phyloP scores from a whole-genome alignment of 2,888 invertebrate species.

The Trachelus iudaicus region DNA sequence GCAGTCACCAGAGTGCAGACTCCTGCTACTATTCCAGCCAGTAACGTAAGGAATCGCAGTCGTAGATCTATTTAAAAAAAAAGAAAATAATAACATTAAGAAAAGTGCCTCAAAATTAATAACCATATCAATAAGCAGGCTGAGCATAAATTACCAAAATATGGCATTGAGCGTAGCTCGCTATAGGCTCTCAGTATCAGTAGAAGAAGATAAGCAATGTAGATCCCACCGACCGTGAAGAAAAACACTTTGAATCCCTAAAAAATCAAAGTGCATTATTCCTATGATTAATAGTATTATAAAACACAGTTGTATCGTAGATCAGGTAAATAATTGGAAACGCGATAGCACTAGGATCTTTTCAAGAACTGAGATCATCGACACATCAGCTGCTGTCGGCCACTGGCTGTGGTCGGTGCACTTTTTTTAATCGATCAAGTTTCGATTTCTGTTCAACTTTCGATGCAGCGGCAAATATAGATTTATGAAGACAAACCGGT shows the following conservation, averaged over 20 bases:
- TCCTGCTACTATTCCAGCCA: slow-evolving; percentile 83
- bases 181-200: slow-evolving; percentile 91
- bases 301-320: background rate
- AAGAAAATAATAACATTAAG: background rate
- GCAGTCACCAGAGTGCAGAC: slow-evolving; percentile 81
- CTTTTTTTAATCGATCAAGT: slow-evolving; percentile 21
- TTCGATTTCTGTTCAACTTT: slow-evolving; percentile 36
- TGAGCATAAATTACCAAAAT: slow-evolving; percentile 81
- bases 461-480: slow-evolving; percentile 30
- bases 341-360: background rate
- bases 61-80: slow-evolving; percentile 79
- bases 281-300: background rate
- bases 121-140: background rate
- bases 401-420: slow-evolving; percentile 11
- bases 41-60: slow-evolving; percentile 87
- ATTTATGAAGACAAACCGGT: slow-evolving; percentile 9
- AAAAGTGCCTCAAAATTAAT: background rate
- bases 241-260: slow-evolving; percentile 93
- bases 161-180: slow-evolving; percentile 96
- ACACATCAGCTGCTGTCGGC: background rate
- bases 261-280: slow-evolving; percentile 47
- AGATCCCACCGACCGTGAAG: slow-evolving; percentile 85
- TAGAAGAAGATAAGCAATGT: slow-evolving; percentile 85
- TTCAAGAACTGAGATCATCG: background rate
- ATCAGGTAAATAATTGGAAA: background rate